These are phyloP conservation scores for Brachionus manjavacas DNA, from an alignment of 1,140 invertebrate species.

Conservation along the genomic window DNA sequence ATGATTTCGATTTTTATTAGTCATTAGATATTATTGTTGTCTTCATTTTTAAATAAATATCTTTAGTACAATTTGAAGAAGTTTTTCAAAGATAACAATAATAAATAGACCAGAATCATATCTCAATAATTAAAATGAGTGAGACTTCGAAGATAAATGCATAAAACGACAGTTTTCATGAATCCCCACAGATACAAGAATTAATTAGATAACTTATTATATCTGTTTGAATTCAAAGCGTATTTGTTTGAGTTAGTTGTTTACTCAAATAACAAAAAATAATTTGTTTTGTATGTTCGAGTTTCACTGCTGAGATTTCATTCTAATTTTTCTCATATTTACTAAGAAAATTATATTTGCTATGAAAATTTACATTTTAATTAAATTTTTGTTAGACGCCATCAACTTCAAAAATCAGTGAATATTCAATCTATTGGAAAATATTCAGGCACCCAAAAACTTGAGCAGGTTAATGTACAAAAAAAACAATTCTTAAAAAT, in stretches of 20 bases:
- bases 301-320: background rate
- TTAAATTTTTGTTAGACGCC: background rate
- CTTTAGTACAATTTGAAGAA: too few species aligned
- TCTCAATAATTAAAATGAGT: background rate
- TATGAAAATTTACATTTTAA: constrained; percentile 19
- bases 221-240: background rate
- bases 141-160: background rate
- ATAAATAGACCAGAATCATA: background rate
- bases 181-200: background rate
- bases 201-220: background rate
- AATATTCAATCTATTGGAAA: background rate
- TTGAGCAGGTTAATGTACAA: background rate
- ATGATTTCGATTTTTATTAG: too few species aligned
- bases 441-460: background rate
- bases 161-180: background rate
- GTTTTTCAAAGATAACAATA: background rate
- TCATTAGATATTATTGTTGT: too few species aligned
- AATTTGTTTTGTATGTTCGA: background rate
- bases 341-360: background rate
- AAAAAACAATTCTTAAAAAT: background rate
- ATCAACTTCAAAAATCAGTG: background rate
- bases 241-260: background rate
- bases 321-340: background rate
- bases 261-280: constrained; percentile 4
- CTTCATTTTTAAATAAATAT: too few species aligned